Conservation (phyloP, 1,140 invertebrate species). For the Lasioglossum baleicum region DNA sequence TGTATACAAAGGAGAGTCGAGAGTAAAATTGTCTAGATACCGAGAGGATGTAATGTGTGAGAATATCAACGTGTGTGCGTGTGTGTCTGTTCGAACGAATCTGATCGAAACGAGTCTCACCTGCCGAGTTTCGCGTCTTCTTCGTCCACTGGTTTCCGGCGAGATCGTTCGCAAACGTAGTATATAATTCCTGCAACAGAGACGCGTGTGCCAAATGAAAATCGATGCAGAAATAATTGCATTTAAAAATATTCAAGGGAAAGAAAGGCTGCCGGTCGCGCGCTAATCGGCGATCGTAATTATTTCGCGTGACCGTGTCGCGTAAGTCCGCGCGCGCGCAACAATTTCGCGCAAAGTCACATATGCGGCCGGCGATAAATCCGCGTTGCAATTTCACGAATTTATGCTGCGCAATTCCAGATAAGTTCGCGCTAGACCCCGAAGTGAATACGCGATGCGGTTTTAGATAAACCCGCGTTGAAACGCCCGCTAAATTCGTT, state of each 20-base stretch:
- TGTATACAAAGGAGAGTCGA: conserved; percentile 46
- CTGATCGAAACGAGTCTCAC: conserved; percentile 78
- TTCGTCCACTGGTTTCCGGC: conserved; percentile 85
- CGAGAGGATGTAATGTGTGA: conserved; percentile 38
- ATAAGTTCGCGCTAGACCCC: background rate
- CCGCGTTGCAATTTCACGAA: background rate
- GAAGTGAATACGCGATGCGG: background rate
- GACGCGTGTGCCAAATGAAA: background rate
- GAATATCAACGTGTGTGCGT: background rate
- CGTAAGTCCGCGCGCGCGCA: background rate
- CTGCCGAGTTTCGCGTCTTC: conserved; percentile 90
- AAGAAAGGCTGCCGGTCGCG: background rate
- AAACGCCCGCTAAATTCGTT: conserved; percentile 7
- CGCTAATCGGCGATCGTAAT: background rate
- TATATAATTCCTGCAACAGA: conserved; percentile 84
- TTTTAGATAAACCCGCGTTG: conserved; percentile 19
- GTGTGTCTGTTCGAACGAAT: background rate
- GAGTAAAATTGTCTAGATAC: conserved; percentile 42
- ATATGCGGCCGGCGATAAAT: background rate
- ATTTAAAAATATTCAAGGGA: background rate
- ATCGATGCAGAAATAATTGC: no score
- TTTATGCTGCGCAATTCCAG: background rate
- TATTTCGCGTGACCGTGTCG: background rate
- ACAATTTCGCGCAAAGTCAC: conserved; percentile 7
- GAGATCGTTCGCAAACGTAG: conserved; percentile 84